Percentiles rank a stretch among this genome's conserved stretches.
Conservation (phyloP, 2,113 vertebrate species). For the Oreochromis niloticus region DNA sequence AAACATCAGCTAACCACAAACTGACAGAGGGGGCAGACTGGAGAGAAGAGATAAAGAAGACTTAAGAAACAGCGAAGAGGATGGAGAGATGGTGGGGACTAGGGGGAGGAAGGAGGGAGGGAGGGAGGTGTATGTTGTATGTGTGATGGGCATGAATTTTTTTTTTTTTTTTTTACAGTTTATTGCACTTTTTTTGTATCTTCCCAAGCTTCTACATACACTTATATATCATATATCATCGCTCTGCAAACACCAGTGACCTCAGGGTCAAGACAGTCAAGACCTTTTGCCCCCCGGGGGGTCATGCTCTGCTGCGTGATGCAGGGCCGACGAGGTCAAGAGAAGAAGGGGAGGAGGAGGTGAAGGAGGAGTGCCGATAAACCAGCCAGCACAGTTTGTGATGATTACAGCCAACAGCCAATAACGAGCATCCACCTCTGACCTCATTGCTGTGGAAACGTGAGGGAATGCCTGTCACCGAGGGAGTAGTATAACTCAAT, state of each 20-base stretch:
- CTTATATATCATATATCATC: not conserved
- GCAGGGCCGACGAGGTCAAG: slow-evolving; percentile 33
- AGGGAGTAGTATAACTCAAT: slow-evolving; percentile 62
- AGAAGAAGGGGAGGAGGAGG: not conserved
- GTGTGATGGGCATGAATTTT: not conserved
- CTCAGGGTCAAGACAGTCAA: slow-evolving; percentile 31
- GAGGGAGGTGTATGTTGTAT: not conserved
- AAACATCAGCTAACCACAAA: slow-evolving; percentile 64
- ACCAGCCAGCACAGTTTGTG: slow-evolving; percentile 49
- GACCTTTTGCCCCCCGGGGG: slow-evolving; percentile 23
- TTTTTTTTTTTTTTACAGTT: not conserved
- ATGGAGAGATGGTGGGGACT: not conserved
- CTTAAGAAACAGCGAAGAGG: slow-evolving; percentile 34
- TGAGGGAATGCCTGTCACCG: slow-evolving; percentile 58
- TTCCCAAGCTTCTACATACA: not conserved
- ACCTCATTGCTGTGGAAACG: slow-evolving; percentile 64
- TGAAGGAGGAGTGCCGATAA: slow-evolving; percentile 4
- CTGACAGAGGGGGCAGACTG: slow-evolving; percentile 60
- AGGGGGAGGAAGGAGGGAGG: not conserved
- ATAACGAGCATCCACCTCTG: slow-evolving; percentile 65
- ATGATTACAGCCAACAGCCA: slow-evolving; percentile 71
- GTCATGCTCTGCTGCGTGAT: slow-evolving; percentile 42
- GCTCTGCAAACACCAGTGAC: slow-evolving; percentile 49
- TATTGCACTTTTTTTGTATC: not conserved
- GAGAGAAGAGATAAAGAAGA: slow-evolving; percentile 47